These are phyloP conservation scores for Trissolcus basalis DNA, from an alignment of 1,140 invertebrate species.

Conservation along the genomic window DNA sequence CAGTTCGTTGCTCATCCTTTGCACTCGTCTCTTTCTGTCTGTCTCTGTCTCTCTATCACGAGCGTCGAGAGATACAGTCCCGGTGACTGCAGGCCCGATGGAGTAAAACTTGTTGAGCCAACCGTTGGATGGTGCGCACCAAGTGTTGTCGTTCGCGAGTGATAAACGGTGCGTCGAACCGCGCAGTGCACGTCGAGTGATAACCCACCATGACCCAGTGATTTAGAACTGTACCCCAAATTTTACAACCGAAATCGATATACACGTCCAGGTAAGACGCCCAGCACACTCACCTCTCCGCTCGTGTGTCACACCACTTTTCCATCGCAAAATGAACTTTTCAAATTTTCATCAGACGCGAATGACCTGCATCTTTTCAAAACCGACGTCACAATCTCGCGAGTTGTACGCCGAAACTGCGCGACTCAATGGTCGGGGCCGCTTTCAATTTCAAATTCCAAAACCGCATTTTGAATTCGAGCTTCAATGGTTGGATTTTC, in stretches of 20 bases:
- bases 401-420: no score
- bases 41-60: not conserved
- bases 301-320: no score
- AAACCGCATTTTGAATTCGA: no score
- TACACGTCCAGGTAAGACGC: slow-evolving; percentile 26
- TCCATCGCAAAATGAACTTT: no score
- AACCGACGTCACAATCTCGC: no score
- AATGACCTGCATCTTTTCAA: no score
- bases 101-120: slow-evolving; percentile 31
- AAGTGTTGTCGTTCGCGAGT: slow-evolving; percentile 6
- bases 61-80: not conserved
- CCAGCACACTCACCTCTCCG: no score
- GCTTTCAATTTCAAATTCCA: no score
- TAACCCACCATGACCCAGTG: slow-evolving; percentile 14
- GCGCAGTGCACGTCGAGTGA: not conserved
- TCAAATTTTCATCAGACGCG: no score
- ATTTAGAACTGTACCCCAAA: not conserved
- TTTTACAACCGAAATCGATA: slow-evolving; percentile 28
- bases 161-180: slow-evolving; percentile 29
- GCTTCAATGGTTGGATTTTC: no score
- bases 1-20: slow-evolving; percentile 6
- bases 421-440: no score
- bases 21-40: slow-evolving; percentile 20
- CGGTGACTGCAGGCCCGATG: not conserved
- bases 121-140: slow-evolving; percentile 4